Base-by-base conservation (phyloP, 2,797 vertebrate genomes). In the Poeciliopsis presidionis region DNA sequence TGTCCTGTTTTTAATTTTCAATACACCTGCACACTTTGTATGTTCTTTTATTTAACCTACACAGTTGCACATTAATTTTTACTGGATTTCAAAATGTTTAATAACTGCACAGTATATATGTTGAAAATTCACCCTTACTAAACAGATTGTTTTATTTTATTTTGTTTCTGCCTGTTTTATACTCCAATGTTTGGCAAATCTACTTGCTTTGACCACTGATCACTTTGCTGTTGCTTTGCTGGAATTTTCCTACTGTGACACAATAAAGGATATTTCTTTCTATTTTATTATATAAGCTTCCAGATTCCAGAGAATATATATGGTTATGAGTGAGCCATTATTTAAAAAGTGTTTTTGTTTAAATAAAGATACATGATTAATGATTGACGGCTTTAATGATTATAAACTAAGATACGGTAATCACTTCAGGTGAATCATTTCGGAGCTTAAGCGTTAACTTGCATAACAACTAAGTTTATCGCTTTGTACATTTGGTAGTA, bases 221-320 rank as follows among this genome's bases (percentile, higher is more conserved):
- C 51, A 11, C 22, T 53, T 53, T 53, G 51, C 51, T 53, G 20
- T 1, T 53, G 25, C 25, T 55, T 1, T 55, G 22, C 9, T n/a
- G 9, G 8, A 55, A 55, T 55, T n/a, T 55, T 9, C 1, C 25
- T n/a, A n/a, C 53, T 12, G 25, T 11, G 9, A 12, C 22, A 55
- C 53, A 55, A n/a, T 55, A 55, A 55, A n/a, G 53, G 53, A 55
- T 55, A 55, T 25, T 55, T 55, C 4, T 55, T 25, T 53, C 51
- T 53, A 53, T 61, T 12, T 9, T 28, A n/a, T 55, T 55, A 0
- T 0, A 14, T 47, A 43, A 28, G 39, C 18, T 3, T 0, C 20
- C 49, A 51, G 49, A 51, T 51, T 51, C 20, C 1, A 22, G 8
- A 51, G 22, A 22, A 2, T 6, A 7, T 3, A 22, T 51, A 8